Base-by-base conservation (phyloP, 2,113 vertebrate species). In the Ammodytes marinus region DNA sequence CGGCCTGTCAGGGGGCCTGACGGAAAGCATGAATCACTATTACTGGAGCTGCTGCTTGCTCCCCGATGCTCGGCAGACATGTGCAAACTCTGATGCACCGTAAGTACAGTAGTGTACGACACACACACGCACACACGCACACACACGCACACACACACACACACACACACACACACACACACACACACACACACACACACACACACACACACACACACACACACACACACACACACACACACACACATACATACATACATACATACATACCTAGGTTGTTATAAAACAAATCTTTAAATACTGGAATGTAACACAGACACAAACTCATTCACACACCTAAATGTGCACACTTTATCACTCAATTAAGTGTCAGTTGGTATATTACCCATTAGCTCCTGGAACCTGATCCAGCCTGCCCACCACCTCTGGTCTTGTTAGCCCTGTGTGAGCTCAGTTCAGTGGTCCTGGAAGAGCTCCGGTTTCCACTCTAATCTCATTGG, bases 401-500 rank as follows among this genome's bases (percentile, higher is more conserved):
- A 96, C 89, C 72, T 77, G 95, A 95, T 95, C 95, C 86, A 92
- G 87, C 86, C 71, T 54, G 61, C 76, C 70, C 84, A 91, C 85
- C 87, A 86, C 83, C 90, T 91, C 77, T 87, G 87, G 89, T 92
- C 91, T 94, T 90, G 91, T 95, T 95, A 94, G 80, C 85, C 77
- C 74, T 35, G 67, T 79, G 82, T 93, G 90, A 90, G 86, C 88
- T 88, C 90, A 90, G 94, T 84, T 83, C 86, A 87, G 74, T 35
- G 64, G 85, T 80, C 89, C 74, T 85, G 83, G 88, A 82, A 82
- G 85, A 86, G 91, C 93, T 97, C 96, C 93, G 94, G 95, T 96
- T 97, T 95, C 96, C 92, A 91, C 89, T 89, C 93, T 97, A 97
- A 97, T 97, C 96, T 96, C 94, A 96, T 97, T 97, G 94, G 86